A percentile compares a stretch with the other conserved stretches of the same genome.
Conservation (phyloP, 2,113 vertebrate species). For the Castor canadensis region DNA sequence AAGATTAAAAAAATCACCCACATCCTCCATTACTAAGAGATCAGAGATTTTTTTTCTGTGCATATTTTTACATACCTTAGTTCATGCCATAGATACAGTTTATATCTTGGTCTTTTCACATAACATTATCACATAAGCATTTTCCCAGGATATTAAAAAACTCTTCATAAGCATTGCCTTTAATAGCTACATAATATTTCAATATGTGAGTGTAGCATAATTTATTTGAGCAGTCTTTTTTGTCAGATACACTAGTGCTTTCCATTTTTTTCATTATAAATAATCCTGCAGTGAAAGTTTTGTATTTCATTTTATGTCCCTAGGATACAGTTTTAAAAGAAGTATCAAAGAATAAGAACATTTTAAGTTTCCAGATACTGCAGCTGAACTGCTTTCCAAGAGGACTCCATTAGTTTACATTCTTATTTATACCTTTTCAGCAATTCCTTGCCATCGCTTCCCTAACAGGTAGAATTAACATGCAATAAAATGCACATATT, state of each 20-base stretch:
- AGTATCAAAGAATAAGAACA: not conserved
- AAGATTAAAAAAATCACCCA: slow-evolving; percentile 51
- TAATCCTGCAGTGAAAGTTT: slow-evolving; percentile 44
- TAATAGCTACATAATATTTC: slow-evolving; percentile 60
- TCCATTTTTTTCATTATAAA: slow-evolving; percentile 55
- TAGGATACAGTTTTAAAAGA: slow-evolving; percentile 51
- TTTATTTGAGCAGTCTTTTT: slow-evolving; percentile 49
- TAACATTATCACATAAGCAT: slow-evolving; percentile 43
- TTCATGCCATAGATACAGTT: slow-evolving; percentile 48
- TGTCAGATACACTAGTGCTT: slow-evolving; percentile 20
- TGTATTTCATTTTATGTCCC: slow-evolving; percentile 49
- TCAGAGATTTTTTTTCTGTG: slow-evolving; percentile 53
- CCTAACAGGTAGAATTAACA: not conserved
- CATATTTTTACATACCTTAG: slow-evolving; percentile 71
- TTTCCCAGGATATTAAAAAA: slow-evolving; percentile 70
- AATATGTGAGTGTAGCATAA: slow-evolving; percentile 34
- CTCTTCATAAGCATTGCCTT: slow-evolving; percentile 51
- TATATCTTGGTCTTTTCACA: slow-evolving; percentile 54
- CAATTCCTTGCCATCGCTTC: not conserved
- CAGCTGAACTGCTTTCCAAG: slow-evolving; percentile 34
- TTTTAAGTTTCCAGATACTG: slow-evolving; percentile 31
- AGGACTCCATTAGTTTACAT: slow-evolving; percentile 34
- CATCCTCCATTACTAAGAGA: slow-evolving; percentile 38
- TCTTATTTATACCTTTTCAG: not conserved
- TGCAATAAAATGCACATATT: not conserved